These are phyloP conservation scores for Baryphthengus martii DNA, from an alignment of 2,113 vertebrate species.

Conservation along the genomic window DNA sequence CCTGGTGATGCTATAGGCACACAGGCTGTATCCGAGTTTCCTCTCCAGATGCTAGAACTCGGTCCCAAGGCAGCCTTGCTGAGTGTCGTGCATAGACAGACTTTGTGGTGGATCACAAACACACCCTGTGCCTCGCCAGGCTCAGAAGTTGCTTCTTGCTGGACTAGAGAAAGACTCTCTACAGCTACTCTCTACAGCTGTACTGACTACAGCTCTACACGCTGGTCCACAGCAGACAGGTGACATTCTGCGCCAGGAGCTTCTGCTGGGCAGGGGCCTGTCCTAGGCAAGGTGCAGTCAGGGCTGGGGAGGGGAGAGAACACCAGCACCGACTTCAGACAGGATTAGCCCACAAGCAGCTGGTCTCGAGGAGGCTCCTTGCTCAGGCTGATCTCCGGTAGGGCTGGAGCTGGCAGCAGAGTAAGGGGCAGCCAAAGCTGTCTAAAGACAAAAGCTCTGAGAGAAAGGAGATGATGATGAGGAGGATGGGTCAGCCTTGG, in stretches of 20 bases:
- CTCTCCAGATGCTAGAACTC: background rate
- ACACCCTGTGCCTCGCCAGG: background rate
- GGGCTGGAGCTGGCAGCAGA: background rate
- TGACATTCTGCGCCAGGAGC: accelerated
- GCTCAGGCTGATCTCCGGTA: background rate
- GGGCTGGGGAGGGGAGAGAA: no score
- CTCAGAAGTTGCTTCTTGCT: background rate
- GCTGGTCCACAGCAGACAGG: background rate
- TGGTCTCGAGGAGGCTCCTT: background rate
- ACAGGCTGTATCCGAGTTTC: background rate
- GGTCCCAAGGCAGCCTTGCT: background rate
- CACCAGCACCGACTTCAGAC: background rate
- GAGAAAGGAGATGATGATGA: background rate
- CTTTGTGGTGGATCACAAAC: background rate
- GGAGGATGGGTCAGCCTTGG: background rate
- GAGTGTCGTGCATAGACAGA: background rate
- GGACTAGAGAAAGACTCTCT: no score
- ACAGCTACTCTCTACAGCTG: no score
- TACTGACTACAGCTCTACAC: background rate
- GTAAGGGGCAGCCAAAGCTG: background rate
- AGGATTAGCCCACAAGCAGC: background rate
- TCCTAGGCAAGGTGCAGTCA: background rate
- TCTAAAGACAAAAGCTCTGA: background rate
- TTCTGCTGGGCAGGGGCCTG: background rate
- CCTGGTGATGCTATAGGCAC: accelerated